Evolutionary conservation across 2,113 vertebrate genomes (phyloP).

Genomic region (Lucifuga dentata): DNA sequence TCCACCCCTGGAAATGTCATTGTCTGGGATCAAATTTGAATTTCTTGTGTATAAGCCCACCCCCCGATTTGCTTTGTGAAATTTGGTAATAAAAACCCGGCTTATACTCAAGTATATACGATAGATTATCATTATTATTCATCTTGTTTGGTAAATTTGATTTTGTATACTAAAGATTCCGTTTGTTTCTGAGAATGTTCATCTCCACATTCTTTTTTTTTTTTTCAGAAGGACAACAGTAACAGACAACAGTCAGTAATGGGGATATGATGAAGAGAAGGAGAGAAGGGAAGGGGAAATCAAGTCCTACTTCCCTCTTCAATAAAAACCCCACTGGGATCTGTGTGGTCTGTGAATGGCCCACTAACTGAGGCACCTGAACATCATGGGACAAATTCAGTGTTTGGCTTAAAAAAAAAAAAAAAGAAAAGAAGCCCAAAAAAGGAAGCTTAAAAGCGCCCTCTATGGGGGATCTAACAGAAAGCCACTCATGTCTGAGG

Average conservation of each 20-base stretch:
- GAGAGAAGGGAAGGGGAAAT: constrained; percentile 20
- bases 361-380: constrained; percentile 39
- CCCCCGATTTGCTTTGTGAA: no score
- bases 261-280: constrained; percentile 36
- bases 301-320: constrained; percentile 18
- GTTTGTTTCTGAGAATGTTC: constrained; percentile 8
- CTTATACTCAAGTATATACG: no score
- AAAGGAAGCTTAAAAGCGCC: constrained; percentile 51
- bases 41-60: no score
- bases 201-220: constrained; percentile 18
- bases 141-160: background rate
- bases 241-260: constrained; percentile 33
- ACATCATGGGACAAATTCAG: constrained; percentile 35
- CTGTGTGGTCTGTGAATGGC: constrained; percentile 39
- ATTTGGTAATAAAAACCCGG: no score
- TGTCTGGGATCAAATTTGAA: no score
- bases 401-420: no score
- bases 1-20: no score
- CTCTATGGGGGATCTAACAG: constrained; percentile 49
- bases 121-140: background rate
- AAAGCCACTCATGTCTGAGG: constrained; percentile 55
- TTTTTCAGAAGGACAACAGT: constrained; percentile 50
- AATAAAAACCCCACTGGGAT: constrained; percentile 41
- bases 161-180: background rate
- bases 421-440: constrained; percentile 13